phyloP scores from a whole-genome alignment of 2,888 invertebrate genomes.

The Scaeva pyrastri region DNA sequence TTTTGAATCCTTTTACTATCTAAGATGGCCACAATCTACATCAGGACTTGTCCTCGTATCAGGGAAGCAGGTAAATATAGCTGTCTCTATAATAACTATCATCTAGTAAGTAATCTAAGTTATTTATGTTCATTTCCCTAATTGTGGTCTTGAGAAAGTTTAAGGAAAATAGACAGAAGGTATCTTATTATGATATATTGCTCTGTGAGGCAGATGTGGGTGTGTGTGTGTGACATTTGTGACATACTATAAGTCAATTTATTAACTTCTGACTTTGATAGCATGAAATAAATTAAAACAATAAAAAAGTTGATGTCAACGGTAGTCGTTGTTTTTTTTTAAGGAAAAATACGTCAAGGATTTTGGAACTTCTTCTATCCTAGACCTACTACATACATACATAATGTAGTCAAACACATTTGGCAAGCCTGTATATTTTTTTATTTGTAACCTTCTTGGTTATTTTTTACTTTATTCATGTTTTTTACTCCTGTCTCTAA shows the following conservation, averaged over 20 bases:
- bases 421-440: too few species aligned
- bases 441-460: too few species aligned
- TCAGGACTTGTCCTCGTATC: neutral
- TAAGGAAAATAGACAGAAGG: neutral
- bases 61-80: neutral
- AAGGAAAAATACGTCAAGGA: neutral
- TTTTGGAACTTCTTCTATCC: too few species aligned
- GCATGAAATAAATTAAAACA: neutral
- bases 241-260: neutral
- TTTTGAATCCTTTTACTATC: neutral
- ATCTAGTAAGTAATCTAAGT: neutral
- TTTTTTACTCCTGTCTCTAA: too few species aligned
- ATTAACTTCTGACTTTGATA: neutral
- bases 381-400: too few species aligned
- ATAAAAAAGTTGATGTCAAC: neutral
- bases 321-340: neutral
- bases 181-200: neutral
- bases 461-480: too few species aligned
- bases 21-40: neutral
- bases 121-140: slow-evolving; percentile 5
- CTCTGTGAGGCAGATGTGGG: neutral
- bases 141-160: slow-evolving; percentile 3
- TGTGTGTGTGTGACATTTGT: neutral
- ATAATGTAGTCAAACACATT: too few species aligned
- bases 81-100: neutral